Conservation (phyloP, 2,888 invertebrate genomes). For the Cheilosia vulpina region DNA sequence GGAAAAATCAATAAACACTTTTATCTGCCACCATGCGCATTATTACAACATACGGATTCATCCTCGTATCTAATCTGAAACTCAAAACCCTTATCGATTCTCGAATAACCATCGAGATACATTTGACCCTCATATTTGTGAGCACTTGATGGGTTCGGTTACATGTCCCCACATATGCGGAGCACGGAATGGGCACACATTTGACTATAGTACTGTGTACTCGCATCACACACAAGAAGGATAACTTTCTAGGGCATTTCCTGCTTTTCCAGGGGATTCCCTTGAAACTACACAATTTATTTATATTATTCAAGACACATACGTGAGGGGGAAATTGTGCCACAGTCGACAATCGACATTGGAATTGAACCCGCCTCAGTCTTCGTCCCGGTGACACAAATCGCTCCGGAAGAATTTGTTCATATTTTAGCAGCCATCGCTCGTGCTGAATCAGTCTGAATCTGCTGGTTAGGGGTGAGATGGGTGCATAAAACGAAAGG, state of each 20-base stretch:
- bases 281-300: constrained; percentile 17
- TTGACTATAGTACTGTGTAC: neutral
- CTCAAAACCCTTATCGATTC: constrained; percentile 43
- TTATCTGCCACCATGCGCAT: constrained; percentile 3
- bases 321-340: neutral
- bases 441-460: neutral
- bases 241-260: constrained; percentile 34
- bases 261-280: constrained; percentile 47
- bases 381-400: constrained; percentile 12
- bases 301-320: constrained; percentile 50
- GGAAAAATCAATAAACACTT: constrained; percentile 34
- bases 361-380: neutral
- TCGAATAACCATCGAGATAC: constrained; percentile 49
- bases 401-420: constrained; percentile 27
- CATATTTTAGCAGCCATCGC: constrained; percentile 4
- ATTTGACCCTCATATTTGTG: constrained; percentile 55
- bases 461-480: neutral
- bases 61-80: constrained; percentile 29
- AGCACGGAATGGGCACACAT: neutral
- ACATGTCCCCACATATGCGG: neutral
- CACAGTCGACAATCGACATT: constrained; percentile 4
- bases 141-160: neutral
- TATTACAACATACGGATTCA: constrained; percentile 8
- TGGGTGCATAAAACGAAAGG: neutral
- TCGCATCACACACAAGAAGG: neutral